A percentile compares a stretch with the other conserved stretches of the same genome.
These are phyloP conservation scores for Anoplopoma fimbria DNA, from an alignment of 2,113 vertebrate genomes.

Conservation along the genomic window DNA sequence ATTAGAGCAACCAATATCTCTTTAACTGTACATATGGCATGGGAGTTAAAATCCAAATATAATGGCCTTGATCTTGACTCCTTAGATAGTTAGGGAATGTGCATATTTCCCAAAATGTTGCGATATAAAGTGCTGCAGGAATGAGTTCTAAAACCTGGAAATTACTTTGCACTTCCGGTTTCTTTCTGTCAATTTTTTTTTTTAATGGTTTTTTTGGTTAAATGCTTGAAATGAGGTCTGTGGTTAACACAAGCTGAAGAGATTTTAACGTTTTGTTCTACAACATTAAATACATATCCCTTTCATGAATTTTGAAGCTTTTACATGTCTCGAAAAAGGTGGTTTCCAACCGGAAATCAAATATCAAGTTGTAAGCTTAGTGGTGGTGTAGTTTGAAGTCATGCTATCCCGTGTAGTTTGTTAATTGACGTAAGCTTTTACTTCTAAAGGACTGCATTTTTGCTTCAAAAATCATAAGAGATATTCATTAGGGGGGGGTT, in stretches of 20 bases:
- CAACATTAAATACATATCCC: not conserved
- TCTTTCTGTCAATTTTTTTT: not conserved
- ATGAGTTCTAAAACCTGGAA: not conserved
- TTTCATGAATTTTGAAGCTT: not conserved
- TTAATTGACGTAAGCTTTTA: not conserved
- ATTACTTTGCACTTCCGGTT: not conserved
- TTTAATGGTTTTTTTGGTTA: not conserved
- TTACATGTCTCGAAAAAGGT: not conserved
- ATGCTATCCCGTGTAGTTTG: not conserved
- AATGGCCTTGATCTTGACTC: not conserved
- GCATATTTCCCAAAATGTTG: not conserved
- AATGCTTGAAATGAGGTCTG: not conserved
- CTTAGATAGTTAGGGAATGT: not conserved
- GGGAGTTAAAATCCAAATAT: not conserved
- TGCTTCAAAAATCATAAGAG: too few relatives aligned
- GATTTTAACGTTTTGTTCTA: not conserved
- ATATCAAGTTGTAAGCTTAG: not conserved
- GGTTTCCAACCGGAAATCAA: too few relatives aligned
- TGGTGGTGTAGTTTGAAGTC: not conserved
- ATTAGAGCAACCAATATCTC: not conserved
- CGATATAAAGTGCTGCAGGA: not conserved
- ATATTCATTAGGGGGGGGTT: too few relatives aligned
- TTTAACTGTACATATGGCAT: not conserved
- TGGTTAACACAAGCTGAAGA: not conserved
- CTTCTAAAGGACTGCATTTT: too few relatives aligned